Percentiles rank a stretch among this genome's conserved stretches.
phyloP scores from a whole-genome alignment of 2,113 vertebrate genomes.

The Megalops atlanticus region DNA sequence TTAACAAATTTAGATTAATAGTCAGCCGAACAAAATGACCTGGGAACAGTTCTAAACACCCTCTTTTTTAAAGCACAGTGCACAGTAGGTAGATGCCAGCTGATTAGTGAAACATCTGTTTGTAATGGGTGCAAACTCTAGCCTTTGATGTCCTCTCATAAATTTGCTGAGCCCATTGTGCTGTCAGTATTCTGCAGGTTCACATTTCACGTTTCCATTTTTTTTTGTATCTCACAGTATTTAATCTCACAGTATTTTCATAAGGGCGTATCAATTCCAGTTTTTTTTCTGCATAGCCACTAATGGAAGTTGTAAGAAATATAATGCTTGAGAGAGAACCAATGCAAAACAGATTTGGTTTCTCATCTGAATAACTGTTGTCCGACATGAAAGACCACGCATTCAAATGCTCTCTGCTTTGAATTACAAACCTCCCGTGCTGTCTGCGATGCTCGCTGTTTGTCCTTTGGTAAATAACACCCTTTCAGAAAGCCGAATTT shows the following conservation, averaged over 20 bases:
- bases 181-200: slow-evolving; percentile 65
- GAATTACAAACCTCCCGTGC: slow-evolving; percentile 38
- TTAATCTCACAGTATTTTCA: slow-evolving; percentile 1
- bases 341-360: slow-evolving; percentile 2
- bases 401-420: slow-evolving; percentile 42
- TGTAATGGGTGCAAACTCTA: slow-evolving; percentile 60
- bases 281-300: background rate
- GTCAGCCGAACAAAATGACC: slow-evolving; percentile 17
- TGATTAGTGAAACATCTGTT: slow-evolving; percentile 70
- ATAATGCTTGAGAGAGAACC: background rate
- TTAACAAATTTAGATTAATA: slow-evolving; percentile 6
- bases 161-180: slow-evolving; percentile 71
- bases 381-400: background rate
- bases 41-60: background rate
- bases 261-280: slow-evolving; percentile 19
- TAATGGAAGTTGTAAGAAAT: background rate
- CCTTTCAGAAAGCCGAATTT: background rate
- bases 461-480: slow-evolving; percentile 18
- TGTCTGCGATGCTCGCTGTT: background rate
- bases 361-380: slow-evolving; percentile 23
- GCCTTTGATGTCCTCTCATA: slow-evolving; percentile 67
- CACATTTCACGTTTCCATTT: slow-evolving; percentile 50
- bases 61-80: slow-evolving; percentile 30
- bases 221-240: background rate
- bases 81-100: slow-evolving; percentile 44